Conservation (phyloP, 1,140 invertebrate genomes). For the Fopius arisanus region DNA sequence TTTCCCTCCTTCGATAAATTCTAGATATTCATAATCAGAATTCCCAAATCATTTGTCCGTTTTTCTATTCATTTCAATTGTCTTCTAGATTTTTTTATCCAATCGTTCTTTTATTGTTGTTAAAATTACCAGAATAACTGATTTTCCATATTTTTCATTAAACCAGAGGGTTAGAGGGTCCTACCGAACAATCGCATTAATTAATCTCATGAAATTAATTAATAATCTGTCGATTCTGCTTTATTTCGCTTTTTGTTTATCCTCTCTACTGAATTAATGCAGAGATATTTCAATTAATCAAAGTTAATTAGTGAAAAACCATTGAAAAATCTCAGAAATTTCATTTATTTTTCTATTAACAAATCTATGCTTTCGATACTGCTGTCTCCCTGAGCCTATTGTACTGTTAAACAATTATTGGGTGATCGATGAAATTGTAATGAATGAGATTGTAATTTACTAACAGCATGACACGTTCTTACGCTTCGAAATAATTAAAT, state of each 20-base stretch:
- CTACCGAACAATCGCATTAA: constrained; percentile 11
- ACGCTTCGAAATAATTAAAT: not conserved
- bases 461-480: constrained; percentile 60
- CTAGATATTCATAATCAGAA: not conserved
- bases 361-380: too few relatives aligned
- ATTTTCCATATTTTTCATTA: not conserved
- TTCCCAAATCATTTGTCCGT: not conserved
- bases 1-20: not conserved
- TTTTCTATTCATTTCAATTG: not conserved
- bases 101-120: constrained; percentile 11
- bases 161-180: not conserved
- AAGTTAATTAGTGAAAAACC: not conserved
- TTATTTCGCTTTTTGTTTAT: not conserved
- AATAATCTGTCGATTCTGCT: not conserved
- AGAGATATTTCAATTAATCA: not conserved
- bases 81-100: not conserved
- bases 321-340: too few relatives aligned
- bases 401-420: not conserved
- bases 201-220: not conserved
- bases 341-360: too few relatives aligned
- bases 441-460: constrained; percentile 40
- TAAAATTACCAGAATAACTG: not conserved
- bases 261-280: not conserved
- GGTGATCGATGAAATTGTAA: not conserved
- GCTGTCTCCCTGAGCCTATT: not conserved